Conservation (phyloP, 2,797 vertebrate genomes). For the Rhynchotus rufescens region DNA sequence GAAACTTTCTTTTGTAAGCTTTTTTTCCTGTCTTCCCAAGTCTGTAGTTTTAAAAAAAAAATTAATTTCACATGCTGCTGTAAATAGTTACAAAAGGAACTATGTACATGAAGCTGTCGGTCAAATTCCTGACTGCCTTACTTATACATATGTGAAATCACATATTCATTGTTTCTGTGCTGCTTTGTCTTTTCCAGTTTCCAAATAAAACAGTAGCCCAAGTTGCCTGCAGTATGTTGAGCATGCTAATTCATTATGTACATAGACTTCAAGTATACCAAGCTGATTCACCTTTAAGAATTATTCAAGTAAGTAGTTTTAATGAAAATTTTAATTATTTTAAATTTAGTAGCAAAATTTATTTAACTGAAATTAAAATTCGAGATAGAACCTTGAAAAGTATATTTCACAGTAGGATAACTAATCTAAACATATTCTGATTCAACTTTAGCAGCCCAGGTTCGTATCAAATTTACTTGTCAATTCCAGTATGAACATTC, state of each 20-base stretch:
- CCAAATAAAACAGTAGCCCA: slow-evolving; percentile 96
- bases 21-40: neutral
- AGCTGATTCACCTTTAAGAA: slow-evolving; percentile 93
- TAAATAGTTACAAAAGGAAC: neutral
- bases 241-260: slow-evolving; percentile 92
- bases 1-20: neutral
- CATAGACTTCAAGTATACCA: slow-evolving; percentile 93
- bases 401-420: neutral
- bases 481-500: neutral
- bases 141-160: neutral
- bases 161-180: neutral
- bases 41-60: neutral
- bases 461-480: neutral
- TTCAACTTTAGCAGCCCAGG: neutral
- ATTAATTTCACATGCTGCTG: neutral
- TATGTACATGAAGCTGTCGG: neutral
- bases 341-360: neutral
- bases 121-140: neutral
- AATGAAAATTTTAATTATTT: neutral
- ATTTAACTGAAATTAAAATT: neutral
- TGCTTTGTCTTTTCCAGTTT: slow-evolving; percentile 83
- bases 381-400: neutral
- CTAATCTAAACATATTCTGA: neutral
- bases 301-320: slow-evolving; percentile 89
- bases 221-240: slow-evolving; percentile 95